Conservation (phyloP, 2,113 vertebrate species). For the Gyps fulvus region DNA sequence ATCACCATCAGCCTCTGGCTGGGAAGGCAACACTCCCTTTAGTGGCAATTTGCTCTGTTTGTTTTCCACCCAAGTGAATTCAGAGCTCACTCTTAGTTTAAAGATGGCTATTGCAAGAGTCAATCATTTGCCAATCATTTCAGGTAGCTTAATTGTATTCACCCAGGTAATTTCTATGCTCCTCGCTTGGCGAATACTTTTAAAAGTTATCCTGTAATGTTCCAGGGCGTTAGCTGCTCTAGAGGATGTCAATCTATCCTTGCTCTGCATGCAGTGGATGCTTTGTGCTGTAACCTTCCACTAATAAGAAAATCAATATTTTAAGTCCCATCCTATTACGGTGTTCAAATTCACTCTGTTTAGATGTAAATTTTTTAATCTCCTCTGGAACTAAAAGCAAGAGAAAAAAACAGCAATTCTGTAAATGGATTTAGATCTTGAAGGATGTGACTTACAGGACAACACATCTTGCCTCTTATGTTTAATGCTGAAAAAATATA, state of each 20-base stretch:
- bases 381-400: background rate
- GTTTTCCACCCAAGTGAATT: conserved; percentile 52
- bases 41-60: conserved; percentile 36
- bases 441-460: background rate
- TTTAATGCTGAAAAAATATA: background rate
- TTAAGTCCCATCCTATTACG: background rate
- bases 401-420: background rate
- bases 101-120: conserved; percentile 8
- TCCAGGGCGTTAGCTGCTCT: background rate
- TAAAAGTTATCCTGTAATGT: background rate
- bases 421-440: background rate
- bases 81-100: conserved; percentile 37
- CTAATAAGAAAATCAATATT: conserved; percentile 32
- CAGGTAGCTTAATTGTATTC: conserved; percentile 24
- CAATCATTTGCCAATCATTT: background rate
- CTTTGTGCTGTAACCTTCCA: background rate
- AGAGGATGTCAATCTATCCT: background rate
- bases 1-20: conserved; percentile 28
- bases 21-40: conserved; percentile 15
- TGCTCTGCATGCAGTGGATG: background rate
- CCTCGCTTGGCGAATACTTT: conserved; percentile 14
- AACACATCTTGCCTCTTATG: background rate
- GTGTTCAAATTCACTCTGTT: background rate
- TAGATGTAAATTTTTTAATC: conserved; percentile 16
- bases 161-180: conserved; percentile 7